Conservation (phyloP, 2,888 invertebrate genomes). For the Trissolcus brochymenae region DNA sequence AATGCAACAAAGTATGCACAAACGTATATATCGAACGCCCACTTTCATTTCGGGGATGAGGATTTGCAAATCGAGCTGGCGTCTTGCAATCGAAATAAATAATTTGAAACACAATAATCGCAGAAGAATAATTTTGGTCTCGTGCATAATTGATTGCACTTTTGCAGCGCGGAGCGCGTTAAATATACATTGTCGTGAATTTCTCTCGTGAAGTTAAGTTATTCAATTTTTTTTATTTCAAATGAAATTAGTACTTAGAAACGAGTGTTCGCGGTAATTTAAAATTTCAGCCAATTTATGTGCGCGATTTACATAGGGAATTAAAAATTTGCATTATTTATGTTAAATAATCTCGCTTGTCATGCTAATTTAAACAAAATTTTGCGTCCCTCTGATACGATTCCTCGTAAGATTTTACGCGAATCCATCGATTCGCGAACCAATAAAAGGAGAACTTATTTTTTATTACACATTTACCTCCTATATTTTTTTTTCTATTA, state of each 20-base stretch:
- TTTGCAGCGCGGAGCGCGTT: slow-evolving; percentile 20
- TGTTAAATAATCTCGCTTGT: slow-evolving; percentile 48
- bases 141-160: slow-evolving; percentile 29
- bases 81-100: slow-evolving; percentile 21
- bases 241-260: slow-evolving; percentile 43
- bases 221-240: slow-evolving; percentile 46
- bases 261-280: slow-evolving; percentile 44
- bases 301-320: slow-evolving; percentile 47
- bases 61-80: slow-evolving; percentile 2
- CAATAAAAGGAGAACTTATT: slow-evolving; percentile 20
- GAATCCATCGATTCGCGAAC: slow-evolving; percentile 9
- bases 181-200: slow-evolving; percentile 47
- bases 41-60: slow-evolving; percentile 5
- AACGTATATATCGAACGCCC: slow-evolving; percentile 2
- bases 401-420: neutral
- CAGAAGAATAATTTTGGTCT: slow-evolving; percentile 15
- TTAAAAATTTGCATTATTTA: slow-evolving; percentile 54
- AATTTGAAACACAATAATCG: slow-evolving; percentile 20
- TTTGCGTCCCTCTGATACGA: slow-evolving; percentile 11
- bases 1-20: slow-evolving; percentile 19
- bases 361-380: slow-evolving; percentile 42
- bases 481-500: slow-evolving; percentile 4
- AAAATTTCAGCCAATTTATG: slow-evolving; percentile 42
- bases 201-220: slow-evolving; percentile 33
- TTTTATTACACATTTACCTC: slow-evolving; percentile 37